phyloP scores from a whole-genome alignment of 2,888 invertebrate genomes.

The Alloscopus bannaensis region DNA sequence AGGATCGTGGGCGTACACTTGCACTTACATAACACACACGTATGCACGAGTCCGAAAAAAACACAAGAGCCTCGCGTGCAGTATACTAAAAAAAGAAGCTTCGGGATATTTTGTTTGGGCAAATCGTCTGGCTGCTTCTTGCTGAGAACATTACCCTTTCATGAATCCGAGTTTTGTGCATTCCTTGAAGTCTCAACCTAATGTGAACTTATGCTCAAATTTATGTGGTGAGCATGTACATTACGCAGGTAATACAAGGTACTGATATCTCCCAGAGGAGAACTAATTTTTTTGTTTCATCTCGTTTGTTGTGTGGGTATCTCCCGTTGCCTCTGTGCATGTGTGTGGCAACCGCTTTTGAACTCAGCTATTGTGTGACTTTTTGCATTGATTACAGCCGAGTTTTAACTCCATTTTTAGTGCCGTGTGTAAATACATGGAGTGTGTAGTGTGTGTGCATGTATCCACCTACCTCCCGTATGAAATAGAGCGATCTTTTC shows the following conservation, averaged over 20 bases:
- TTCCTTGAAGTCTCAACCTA: constrained; percentile 20
- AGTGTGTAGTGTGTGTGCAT: too few relatives aligned
- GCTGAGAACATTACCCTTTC: background rate
- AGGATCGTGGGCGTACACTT: background rate
- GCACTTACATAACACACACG: too few relatives aligned
- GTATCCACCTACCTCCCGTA: too few relatives aligned
- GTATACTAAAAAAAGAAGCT: too few relatives aligned
- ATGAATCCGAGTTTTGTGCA: constrained; percentile 1
- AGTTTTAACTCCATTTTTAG: constrained; percentile 2
- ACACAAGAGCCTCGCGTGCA: too few relatives aligned
- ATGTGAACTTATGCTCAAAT: constrained; percentile 43
- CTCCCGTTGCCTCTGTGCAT: background rate
- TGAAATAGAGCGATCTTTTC: constrained; percentile 20
- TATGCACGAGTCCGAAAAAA: too few relatives aligned
- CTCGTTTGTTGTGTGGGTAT: background rate
- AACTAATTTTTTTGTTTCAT: constrained; percentile 40
- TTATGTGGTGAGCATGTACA: constrained; percentile 47
- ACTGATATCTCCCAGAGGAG: constrained; percentile 51
- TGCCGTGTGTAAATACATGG: too few relatives aligned
- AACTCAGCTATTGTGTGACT: background rate
- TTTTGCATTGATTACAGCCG: background rate
- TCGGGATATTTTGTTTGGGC: background rate
- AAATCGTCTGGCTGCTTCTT: background rate
- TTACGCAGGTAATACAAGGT: constrained; percentile 42
- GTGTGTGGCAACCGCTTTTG: background rate